Percentiles rank a stretch among this genome's conserved stretches.
Conservation (phyloP, 2,888 invertebrate species). For the Galeruca laticollis region DNA sequence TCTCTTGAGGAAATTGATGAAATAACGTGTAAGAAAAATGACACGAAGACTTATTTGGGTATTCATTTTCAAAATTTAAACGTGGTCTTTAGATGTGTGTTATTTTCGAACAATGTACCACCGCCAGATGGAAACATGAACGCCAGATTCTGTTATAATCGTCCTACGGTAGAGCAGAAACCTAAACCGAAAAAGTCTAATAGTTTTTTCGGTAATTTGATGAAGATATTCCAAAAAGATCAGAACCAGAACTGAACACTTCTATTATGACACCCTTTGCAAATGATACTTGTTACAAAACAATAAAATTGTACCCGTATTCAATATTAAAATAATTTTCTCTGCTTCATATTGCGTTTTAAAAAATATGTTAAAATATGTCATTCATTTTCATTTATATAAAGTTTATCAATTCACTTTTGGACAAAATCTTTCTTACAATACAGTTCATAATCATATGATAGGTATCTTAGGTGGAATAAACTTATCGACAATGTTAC, state of each 20-base stretch:
- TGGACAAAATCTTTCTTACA: too few relatives aligned
- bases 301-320: too few relatives aligned
- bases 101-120: constrained; percentile 11
- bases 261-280: too few relatives aligned
- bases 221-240: background rate
- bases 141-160: constrained; percentile 22
- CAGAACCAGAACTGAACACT: background rate
- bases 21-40: constrained; percentile 14
- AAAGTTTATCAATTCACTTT: too few relatives aligned
- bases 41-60: constrained; percentile 4
- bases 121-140: background rate
- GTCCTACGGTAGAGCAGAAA: background rate
- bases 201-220: background rate
- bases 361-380: too few relatives aligned
- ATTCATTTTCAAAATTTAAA: constrained; percentile 12
- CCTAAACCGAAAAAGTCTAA: background rate
- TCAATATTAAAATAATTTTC: too few relatives aligned
- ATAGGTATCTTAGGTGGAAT: too few relatives aligned
- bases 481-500: too few relatives aligned
- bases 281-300: too few relatives aligned
- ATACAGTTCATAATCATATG: too few relatives aligned
- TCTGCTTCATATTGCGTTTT: too few relatives aligned
- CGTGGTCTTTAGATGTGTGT: constrained; percentile 17
- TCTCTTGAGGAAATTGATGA: background rate
- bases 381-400: too few relatives aligned